Percentiles rank a stretch among this genome's conserved stretches.
phyloP scores from a whole-genome alignment of 2,797 vertebrate genomes.

The Rhodeus uyekii region DNA sequence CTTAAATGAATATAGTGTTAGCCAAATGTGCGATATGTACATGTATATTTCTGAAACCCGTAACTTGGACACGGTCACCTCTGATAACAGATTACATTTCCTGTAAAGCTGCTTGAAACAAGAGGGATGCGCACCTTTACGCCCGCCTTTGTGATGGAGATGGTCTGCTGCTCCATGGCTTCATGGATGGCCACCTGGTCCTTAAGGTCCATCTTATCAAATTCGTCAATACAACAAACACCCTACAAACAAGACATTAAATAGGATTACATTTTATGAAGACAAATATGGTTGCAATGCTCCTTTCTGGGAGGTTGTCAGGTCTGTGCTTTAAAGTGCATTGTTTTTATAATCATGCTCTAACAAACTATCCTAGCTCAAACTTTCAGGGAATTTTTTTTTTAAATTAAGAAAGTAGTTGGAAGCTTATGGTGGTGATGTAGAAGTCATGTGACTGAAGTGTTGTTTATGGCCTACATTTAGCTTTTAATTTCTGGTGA shows the following conservation, averaged over 20 bases:
- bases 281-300: neutral
- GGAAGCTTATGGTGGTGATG: neutral
- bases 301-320: neutral
- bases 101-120: too few species aligned
- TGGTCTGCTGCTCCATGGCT: constrained; percentile 76
- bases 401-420: neutral
- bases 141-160: constrained; percentile 75
- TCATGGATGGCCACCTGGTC: constrained; percentile 76
- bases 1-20: too few species aligned
- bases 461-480: neutral
- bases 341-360: neutral
- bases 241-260: constrained; percentile 49
- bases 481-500: neutral
- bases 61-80: too few species aligned
- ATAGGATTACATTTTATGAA: neutral
- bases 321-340: too few species aligned
- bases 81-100: too few species aligned
- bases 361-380: neutral
- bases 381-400: neutral
- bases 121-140: constrained; percentile 64
- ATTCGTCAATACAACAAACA: constrained; percentile 70
- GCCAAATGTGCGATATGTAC: too few species aligned
- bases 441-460: neutral
- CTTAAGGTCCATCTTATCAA: constrained; percentile 74
- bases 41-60: too few species aligned